These are phyloP conservation scores for Nothocercus nigrocapillus DNA, from an alignment of 2,113 vertebrate species.

Conservation along the genomic window DNA sequence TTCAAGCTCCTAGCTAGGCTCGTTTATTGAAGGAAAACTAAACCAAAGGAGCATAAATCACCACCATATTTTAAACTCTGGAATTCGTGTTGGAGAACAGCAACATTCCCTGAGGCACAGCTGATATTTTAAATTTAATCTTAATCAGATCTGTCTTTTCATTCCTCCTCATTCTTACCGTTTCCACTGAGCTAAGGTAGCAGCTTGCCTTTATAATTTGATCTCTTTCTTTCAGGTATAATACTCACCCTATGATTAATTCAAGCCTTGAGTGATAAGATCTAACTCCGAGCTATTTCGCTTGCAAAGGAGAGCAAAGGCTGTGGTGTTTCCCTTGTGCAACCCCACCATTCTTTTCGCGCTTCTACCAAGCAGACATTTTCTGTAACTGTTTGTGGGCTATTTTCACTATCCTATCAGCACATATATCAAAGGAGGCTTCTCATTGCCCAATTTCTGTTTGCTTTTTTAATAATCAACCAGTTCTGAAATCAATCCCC, in stretches of 20 bases:
- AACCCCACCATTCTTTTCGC: not conserved
- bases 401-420: not conserved
- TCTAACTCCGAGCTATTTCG: constrained; percentile 25
- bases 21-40: not conserved
- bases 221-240: constrained; percentile 14
- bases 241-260: not conserved
- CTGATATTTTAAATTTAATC: not conserved
- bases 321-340: not conserved
- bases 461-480: not conserved
- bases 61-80: not conserved
- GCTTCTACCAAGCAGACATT: not conserved
- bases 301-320: constrained; percentile 40
- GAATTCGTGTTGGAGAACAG: constrained; percentile 6
- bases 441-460: not conserved
- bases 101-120: not conserved
- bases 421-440: not conserved
- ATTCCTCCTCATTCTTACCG: not conserved
- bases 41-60: not conserved
- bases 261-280: constrained; percentile 37
- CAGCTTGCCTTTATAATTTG: constrained; percentile 16
- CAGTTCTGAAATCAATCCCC: not conserved
- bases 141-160: not conserved
- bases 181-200: not conserved
- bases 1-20: not conserved
- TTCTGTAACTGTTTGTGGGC: not conserved